Percentiles rank a stretch among this genome's conserved stretches.
These are phyloP conservation scores for Bombyx mandarina DNA, from an alignment of 1,140 invertebrate genomes.

Conservation along the genomic window DNA sequence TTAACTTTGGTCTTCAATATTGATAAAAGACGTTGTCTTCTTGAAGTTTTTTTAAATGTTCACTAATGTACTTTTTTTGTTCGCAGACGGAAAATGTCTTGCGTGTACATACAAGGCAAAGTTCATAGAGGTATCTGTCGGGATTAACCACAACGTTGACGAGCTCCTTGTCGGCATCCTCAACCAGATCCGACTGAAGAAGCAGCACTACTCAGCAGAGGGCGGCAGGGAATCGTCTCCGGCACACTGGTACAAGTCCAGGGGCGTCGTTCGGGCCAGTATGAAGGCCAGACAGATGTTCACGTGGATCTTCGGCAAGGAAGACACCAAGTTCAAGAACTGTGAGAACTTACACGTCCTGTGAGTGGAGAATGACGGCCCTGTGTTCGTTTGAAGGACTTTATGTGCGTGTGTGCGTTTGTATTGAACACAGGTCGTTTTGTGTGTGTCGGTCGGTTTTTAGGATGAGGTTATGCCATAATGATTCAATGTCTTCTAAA, in stretches of 20 bases:
- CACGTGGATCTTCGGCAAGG: conserved; percentile 90
- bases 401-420: conserved; percentile 2
- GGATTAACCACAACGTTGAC: conserved; percentile 92
- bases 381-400: conserved; percentile 52
- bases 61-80: neutral
- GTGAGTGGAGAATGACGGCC: conserved; percentile 70
- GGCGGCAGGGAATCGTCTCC: conserved; percentile 73
- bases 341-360: conserved; percentile 90
- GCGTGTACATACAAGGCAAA: conserved; percentile 89
- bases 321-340: conserved; percentile 91
- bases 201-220: conserved; percentile 74
- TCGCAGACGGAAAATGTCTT: conserved; percentile 86
- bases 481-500: no score
- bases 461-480: neutral
- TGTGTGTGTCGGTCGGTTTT: conserved; percentile 8
- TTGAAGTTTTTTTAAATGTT: neutral
- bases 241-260: conserved; percentile 86
- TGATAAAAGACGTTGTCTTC: no score
- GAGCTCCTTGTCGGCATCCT: conserved; percentile 81
- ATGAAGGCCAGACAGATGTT: conserved; percentile 92
- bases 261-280: conserved; percentile 85
- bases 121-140: conserved; percentile 91
- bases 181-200: conserved; percentile 84
- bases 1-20: no score
- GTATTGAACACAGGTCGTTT: conserved; percentile 4